Evolutionary conservation across 2,113 vertebrate species (phyloP).

Genomic region (Tor tambroides): DNA sequence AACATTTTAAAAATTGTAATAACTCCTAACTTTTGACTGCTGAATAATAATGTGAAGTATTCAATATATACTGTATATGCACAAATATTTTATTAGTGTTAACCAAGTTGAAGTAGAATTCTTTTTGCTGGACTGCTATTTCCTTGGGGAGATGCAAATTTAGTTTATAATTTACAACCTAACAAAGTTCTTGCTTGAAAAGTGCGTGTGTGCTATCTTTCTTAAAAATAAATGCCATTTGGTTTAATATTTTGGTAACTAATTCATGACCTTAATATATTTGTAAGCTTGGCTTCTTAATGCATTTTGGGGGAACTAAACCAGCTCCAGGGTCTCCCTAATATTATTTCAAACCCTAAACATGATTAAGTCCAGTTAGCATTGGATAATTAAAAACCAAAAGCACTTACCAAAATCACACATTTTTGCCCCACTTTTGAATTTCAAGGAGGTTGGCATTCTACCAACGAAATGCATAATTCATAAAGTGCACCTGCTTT

Average conservation of each 20-base stretch:
- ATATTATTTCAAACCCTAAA: constrained; percentile 17
- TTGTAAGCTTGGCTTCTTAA: neutral
- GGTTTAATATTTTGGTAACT: constrained; percentile 2
- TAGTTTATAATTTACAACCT: neutral
- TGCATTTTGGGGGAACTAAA: neutral
- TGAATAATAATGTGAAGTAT: neutral
- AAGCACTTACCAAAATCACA: neutral
- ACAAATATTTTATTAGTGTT: neutral
- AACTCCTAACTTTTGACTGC: neutral
- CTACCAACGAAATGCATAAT: constrained; percentile 35
- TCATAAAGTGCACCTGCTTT: constrained; percentile 23
- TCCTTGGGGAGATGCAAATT: neutral
- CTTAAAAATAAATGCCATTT: neutral
- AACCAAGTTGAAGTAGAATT: neutral
- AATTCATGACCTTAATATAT: neutral
- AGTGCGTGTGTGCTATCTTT: neutral
- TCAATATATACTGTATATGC: neutral
- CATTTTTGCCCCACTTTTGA: constrained; percentile 26
- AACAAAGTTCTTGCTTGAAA: neutral
- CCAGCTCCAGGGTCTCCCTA: constrained; percentile 2
- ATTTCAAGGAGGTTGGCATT: constrained; percentile 27
- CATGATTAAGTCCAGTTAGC: constrained; percentile 7
- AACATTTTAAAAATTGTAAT: neutral
- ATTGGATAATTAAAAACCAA: constrained; percentile 11
- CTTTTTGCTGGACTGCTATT: neutral